Base-by-base conservation (phyloP, 2,888 invertebrate species). In the Stenolophus ochropezus region DNA sequence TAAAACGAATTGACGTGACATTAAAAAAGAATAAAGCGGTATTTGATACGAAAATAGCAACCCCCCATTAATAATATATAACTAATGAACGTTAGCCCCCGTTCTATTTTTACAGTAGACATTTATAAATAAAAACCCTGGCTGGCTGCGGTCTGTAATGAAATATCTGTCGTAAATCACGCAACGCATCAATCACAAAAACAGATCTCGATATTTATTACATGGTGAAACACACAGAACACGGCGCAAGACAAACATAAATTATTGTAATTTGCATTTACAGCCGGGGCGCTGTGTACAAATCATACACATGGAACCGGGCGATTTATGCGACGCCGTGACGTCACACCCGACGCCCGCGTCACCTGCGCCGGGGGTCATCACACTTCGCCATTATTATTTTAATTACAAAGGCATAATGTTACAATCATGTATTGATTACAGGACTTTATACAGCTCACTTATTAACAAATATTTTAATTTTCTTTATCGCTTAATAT, bases 231-330 rank as follows among this genome's bases (percentile, higher is more conserved):
- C 73, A 49, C 5, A 23, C 47, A 47, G 47, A 73, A 73, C 73
- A 73, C 49, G 21, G 73, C 47, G 27, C 73, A 77, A 77, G 76
- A 77, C 76, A 77, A 61, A 58, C 58, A 77, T 77, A 77, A 77
- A 77, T 77, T 77, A 77, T 56, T 25, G 21, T 77, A 77, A 77
- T 77, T 77, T 77, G 76, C 76, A 77, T 77, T 77, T 77, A 58
- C 58, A 58, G 58, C 56, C 75, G n/a, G 11, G 53, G 75, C 51
- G 23, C 51, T 75, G 76, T 77, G 58, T 77, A 77, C 76, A 77
- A 77, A 77, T 77, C 76, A 77, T 77, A 77, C 33, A 56, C 76
- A 77, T 58, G 76, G 58, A 77, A 42, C 58, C 27, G 47, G 47
- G 21, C 76, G 76, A 77, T 77, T 77, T 77, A 77, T 77, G 56